Evolutionary conservation across 2,888 invertebrate genomes (phyloP).

Genomic region (Chrysolina oricalcia): DNA sequence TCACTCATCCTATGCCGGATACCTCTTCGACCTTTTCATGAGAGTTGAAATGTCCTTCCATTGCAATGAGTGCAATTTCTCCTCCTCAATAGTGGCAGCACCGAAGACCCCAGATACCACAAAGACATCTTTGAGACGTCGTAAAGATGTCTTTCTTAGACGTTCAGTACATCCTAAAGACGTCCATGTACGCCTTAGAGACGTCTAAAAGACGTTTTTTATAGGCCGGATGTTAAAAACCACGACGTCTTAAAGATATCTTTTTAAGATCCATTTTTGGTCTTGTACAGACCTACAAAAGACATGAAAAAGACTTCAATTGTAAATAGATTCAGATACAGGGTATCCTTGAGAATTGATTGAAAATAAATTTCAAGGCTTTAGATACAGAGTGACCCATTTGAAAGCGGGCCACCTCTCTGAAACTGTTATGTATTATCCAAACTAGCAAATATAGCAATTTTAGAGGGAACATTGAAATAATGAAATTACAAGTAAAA

Average conservation of each 20-base stretch:
- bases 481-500: background rate
- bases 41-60: too few species aligned
- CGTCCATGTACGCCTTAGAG: slow-evolving; percentile 27
- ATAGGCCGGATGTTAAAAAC: slow-evolving; percentile 18
- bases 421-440: background rate
- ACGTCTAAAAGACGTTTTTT: slow-evolving; percentile 28
- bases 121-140: slow-evolving; percentile 27
- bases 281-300: slow-evolving; percentile 11
- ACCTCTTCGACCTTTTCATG: too few species aligned
- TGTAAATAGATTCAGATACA: background rate
- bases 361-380: background rate
- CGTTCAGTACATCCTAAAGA: slow-evolving; percentile 20
- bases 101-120: background rate
- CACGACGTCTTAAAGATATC: slow-evolving; percentile 22
- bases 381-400: background rate
- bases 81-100: too few species aligned
- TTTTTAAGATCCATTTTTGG: slow-evolving; percentile 9
- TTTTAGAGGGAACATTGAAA: background rate
- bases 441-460: slow-evolving; percentile 3
- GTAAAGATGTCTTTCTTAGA: slow-evolving; percentile 25
- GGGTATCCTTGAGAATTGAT: background rate
- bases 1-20: too few species aligned
- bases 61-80: too few species aligned
- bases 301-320: slow-evolving; percentile 14
- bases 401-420: background rate